phyloP scores from a whole-genome alignment of 2,797 vertebrate genomes.

The Rhinatrema bivittatum region DNA sequence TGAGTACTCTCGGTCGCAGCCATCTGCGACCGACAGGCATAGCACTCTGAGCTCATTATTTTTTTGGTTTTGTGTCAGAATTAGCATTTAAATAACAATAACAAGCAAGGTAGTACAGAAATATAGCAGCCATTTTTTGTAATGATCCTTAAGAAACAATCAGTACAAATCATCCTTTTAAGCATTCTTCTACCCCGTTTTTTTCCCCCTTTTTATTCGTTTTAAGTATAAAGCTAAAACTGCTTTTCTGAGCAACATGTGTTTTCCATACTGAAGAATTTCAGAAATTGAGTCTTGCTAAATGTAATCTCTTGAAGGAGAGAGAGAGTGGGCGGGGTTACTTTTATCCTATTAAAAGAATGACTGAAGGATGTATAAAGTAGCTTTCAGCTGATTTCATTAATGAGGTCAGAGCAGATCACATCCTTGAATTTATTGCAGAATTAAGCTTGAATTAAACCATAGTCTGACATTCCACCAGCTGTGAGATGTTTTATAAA shows the following conservation, averaged over 20 bases:
- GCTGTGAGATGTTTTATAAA: constrained; percentile 26
- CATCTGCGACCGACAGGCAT: too few species aligned
- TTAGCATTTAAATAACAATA: constrained; percentile 31
- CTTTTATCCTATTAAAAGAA: constrained; percentile 36
- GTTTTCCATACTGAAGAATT: constrained; percentile 31
- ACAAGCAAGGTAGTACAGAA: constrained; percentile 5
- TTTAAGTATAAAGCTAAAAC: constrained; percentile 20
- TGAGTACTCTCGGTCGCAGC: too few species aligned
- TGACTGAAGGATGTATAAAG: constrained; percentile 44
- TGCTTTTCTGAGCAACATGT: constrained; percentile 19
- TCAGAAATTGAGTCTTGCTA: constrained; percentile 39
- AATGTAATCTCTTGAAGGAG: constrained; percentile 27
- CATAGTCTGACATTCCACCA: constrained; percentile 19
- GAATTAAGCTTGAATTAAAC: constrained; percentile 33
- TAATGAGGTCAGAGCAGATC: constrained; percentile 37
- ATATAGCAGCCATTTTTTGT: too few species aligned
- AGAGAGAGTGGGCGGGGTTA: constrained; percentile 12
- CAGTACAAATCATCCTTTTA: constrained; percentile 16
- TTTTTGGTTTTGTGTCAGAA: constrained; percentile 9
- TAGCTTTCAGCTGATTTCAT: constrained; percentile 35
- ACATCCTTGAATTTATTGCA: constrained; percentile 37
- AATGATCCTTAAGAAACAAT: constrained; percentile 2
- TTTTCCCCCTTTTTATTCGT: constrained; percentile 10
- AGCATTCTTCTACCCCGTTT: constrained; percentile 10
- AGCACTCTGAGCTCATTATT: constrained; percentile 7